Conservation (phyloP, 2,113 vertebrate species). For the Paradoxurus hermaphroditus region DNA sequence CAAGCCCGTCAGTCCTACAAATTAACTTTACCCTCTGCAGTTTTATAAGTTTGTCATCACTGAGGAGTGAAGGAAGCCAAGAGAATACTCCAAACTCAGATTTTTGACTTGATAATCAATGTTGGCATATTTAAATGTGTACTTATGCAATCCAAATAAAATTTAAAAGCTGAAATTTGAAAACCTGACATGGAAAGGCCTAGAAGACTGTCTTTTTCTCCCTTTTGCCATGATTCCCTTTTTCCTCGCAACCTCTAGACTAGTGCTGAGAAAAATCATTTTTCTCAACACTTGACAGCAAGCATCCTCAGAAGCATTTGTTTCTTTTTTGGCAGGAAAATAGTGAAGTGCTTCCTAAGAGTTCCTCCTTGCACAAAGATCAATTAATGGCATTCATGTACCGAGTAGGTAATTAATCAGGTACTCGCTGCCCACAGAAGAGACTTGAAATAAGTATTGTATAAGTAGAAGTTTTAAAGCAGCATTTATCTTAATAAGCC, state of each 20-base stretch:
- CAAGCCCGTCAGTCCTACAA: neutral
- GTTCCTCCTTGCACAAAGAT: neutral
- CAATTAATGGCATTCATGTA: neutral
- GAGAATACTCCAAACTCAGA: neutral
- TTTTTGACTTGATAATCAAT: neutral
- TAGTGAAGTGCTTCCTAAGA: neutral
- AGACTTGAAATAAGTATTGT: neutral
- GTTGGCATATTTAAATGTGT: neutral
- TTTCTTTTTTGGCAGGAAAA: neutral
- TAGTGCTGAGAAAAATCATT: neutral
- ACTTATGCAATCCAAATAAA: neutral
- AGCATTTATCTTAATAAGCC: neutral
- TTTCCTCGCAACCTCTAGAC: neutral
- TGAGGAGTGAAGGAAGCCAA: neutral
- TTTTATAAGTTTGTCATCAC: neutral
- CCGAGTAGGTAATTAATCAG: neutral
- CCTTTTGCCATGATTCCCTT: neutral
- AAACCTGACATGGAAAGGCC: neutral
- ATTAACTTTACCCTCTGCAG: neutral
- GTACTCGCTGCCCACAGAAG: neutral
- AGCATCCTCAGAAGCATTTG: neutral
- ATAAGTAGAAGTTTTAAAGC: neutral
- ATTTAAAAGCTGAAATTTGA: constrained; percentile 24
- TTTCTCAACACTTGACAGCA: neutral
- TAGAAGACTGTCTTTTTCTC: neutral